phyloP scores from a whole-genome alignment of 2,888 invertebrate species.

The Ormyrus nitidulus region DNA sequence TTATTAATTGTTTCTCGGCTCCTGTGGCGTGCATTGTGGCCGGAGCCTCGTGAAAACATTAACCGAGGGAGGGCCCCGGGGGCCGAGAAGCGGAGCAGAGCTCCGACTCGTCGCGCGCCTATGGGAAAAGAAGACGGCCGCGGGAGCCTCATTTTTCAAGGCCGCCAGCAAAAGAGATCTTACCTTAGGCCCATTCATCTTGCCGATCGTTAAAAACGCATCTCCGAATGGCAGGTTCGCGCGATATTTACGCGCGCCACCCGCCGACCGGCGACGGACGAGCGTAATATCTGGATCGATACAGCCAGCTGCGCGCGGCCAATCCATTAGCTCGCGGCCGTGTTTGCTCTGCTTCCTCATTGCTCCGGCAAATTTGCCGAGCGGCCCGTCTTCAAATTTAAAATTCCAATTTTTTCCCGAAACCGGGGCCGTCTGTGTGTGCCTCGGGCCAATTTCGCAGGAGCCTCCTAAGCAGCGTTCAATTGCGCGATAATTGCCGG shows the following conservation, averaged over 20 bases:
- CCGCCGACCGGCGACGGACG: constrained; percentile 1
- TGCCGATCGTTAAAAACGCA: constrained; percentile 72
- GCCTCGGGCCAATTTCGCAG: constrained; percentile 1
- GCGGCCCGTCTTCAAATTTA: constrained; percentile 3
- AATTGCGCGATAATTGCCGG: constrained; percentile 18
- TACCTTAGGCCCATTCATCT: constrained; percentile 65
- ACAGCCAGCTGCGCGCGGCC: background rate
- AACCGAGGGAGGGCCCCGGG: constrained; percentile 37
- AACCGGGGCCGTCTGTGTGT: background rate
- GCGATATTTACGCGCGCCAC: constrained; percentile 41
- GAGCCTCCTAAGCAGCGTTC: background rate
- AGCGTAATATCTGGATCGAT: background rate
- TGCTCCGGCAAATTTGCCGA: constrained; percentile 3
- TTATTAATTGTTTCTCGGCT: constrained; percentile 72
- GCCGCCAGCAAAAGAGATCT: background rate
- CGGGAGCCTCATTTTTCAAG: constrained; percentile 56
- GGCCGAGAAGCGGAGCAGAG: background rate
- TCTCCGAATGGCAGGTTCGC: constrained; percentile 52
- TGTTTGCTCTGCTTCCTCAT: background rate
- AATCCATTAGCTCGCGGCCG: background rate
- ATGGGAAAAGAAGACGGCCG: background rate
- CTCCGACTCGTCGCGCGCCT: background rate
- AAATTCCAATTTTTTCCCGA: background rate
- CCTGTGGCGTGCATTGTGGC: constrained; percentile 52
- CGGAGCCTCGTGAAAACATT: constrained; percentile 50